Conservation (phyloP, 2,888 invertebrate genomes). For the Micoletzkya japonica region DNA sequence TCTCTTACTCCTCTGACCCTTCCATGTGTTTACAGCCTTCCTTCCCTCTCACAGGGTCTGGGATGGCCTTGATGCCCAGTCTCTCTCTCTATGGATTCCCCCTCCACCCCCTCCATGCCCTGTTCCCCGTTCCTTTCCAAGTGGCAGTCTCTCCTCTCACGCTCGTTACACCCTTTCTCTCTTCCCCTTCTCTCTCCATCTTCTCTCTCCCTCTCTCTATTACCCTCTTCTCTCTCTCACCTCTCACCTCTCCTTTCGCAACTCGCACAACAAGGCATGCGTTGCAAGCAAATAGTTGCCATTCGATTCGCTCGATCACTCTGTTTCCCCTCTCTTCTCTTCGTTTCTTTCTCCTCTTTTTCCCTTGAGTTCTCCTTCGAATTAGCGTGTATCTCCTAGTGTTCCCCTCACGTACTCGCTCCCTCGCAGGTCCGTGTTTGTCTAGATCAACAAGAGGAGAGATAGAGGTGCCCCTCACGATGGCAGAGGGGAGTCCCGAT, state of each 20-base stretch:
- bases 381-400: too few relatives aligned
- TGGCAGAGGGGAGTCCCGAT: background rate
- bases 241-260: background rate
- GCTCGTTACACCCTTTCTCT: conserved; percentile 3
- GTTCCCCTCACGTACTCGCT: too few relatives aligned
- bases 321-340: too few relatives aligned
- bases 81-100: too few relatives aligned
- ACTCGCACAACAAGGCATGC: conserved; percentile 16
- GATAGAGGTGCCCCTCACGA: conserved; percentile 7
- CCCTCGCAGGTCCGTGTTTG: background rate
- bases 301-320: too few relatives aligned
- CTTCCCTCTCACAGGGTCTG: too few relatives aligned
- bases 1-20: too few relatives aligned
- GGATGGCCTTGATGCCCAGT: too few relatives aligned
- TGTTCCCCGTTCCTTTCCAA: background rate
- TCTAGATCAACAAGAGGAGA: conserved; percentile 2
- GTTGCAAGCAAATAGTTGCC: too few relatives aligned
- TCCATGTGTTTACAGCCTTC: too few relatives aligned
- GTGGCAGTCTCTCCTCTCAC: conserved; percentile 11
- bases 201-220: conserved; percentile 1
- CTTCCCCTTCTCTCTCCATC: background rate
- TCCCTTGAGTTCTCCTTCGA: too few relatives aligned
- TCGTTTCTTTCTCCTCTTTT: background rate
- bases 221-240: background rate
- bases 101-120: conserved; percentile 1